These are phyloP conservation scores for Hofmannophila pseudospretella DNA, from an alignment of 2,888 invertebrate genomes.

Conservation along the genomic window DNA sequence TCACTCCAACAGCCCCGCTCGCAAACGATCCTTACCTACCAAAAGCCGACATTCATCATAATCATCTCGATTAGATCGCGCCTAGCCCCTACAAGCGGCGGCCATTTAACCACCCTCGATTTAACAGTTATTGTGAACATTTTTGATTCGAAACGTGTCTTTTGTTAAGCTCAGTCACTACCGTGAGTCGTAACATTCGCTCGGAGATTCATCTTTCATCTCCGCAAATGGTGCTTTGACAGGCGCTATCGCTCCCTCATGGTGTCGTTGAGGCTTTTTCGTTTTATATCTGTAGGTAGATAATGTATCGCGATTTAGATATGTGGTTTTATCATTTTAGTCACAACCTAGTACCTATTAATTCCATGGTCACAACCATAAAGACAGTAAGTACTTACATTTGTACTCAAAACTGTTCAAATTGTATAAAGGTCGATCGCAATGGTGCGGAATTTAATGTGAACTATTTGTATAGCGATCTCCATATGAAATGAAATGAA, in stretches of 20 bases:
- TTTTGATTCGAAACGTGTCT: slow-evolving; percentile 56
- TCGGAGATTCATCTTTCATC: slow-evolving; percentile 34
- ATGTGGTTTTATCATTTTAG: too few species aligned
- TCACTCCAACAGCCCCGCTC: slow-evolving; percentile 13
- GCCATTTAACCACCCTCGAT: slow-evolving; percentile 69
- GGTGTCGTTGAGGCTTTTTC: neutral
- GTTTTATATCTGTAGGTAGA: neutral
- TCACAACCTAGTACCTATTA: too few species aligned
- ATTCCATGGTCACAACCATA: too few species aligned
- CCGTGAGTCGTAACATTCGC: slow-evolving; percentile 30
- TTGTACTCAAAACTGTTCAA: too few species aligned
- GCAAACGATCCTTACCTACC: slow-evolving; percentile 23
- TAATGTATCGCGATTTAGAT: too few species aligned
- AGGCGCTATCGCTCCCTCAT: slow-evolving; percentile 11
- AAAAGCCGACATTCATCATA: slow-evolving; percentile 66
- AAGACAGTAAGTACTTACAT: too few species aligned
- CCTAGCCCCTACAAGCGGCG: slow-evolving; percentile 52
- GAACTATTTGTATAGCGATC: too few species aligned
- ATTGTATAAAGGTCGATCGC: too few species aligned
- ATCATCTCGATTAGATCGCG: slow-evolving; percentile 71
- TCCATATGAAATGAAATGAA: too few species aligned
- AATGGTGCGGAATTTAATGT: too few species aligned
- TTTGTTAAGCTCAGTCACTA: slow-evolving; percentile 41
- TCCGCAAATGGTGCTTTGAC: slow-evolving; percentile 39
- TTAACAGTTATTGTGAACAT: slow-evolving; percentile 69